phyloP scores from a whole-genome alignment of 2,888 invertebrate genomes.

The Agrotis segetum region DNA sequence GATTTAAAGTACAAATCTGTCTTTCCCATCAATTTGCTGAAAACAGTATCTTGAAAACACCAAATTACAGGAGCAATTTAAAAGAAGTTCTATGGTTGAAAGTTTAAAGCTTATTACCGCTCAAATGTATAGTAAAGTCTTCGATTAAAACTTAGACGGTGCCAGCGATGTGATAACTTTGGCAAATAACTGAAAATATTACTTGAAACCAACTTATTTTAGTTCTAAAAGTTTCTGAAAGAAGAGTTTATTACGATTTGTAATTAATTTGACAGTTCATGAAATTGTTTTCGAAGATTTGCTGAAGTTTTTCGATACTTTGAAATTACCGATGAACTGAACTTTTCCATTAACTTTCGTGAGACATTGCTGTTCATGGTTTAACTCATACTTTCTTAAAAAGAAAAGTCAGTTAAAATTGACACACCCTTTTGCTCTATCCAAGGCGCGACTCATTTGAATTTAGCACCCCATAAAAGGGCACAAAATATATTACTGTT shows the following conservation, averaged over 20 bases:
- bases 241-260: conserved; percentile 32
- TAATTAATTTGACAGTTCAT: conserved; percentile 32
- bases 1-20: neutral
- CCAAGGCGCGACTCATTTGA: no score
- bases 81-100: conserved; percentile 10
- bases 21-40: neutral
- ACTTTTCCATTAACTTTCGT: neutral
- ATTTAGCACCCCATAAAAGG: no score
- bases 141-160: conserved; percentile 55
- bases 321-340: neutral
- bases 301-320: neutral
- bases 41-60: neutral
- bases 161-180: conserved; percentile 37
- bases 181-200: conserved; percentile 46
- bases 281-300: neutral
- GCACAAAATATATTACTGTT: no score
- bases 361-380: neutral
- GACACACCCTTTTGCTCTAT: no score
- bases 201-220: conserved; percentile 29
- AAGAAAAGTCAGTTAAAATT: no score
- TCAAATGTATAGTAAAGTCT: conserved; percentile 37
- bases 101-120: conserved; percentile 57
- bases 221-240: conserved; percentile 20
- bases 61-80: conserved; percentile 29
- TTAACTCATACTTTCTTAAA: neutral